Conservation (phyloP, 2,888 invertebrate genomes). For the Junonia oenone region DNA sequence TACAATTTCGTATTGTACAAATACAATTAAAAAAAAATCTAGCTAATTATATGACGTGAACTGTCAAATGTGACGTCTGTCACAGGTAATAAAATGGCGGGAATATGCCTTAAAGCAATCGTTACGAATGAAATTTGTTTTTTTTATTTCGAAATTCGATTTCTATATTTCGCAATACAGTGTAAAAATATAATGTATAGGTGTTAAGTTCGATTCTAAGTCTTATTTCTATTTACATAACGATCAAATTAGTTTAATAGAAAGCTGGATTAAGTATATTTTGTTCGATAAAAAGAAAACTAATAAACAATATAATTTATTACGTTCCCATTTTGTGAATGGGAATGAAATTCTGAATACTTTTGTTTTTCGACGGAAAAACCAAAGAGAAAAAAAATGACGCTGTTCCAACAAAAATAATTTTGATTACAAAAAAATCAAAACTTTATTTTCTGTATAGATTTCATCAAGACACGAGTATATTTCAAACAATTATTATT, state of each 20-base stretch:
- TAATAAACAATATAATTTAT: neutral
- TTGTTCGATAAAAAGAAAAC: neutral
- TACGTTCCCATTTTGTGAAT: neutral
- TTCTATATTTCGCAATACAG: slow-evolving; percentile 6
- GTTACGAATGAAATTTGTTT: neutral
- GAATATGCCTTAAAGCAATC: neutral
- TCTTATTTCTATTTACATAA: slow-evolving; percentile 38
- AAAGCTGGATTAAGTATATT: slow-evolving; percentile 1
- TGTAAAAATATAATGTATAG: slow-evolving; percentile 22
- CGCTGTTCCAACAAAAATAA: neutral
- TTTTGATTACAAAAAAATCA: neutral
- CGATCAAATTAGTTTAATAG: slow-evolving; percentile 42
- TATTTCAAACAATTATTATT: neutral
- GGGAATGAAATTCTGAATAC: neutral
- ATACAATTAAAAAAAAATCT: neutral
- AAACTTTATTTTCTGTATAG: neutral
- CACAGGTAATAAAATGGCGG: neutral
- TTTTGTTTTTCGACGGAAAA: neutral
- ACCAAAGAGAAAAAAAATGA: neutral
- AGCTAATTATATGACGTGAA: neutral
- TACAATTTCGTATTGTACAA: neutral
- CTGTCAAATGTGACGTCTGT: neutral
- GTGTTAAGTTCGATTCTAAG: slow-evolving; percentile 36
- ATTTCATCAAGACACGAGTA: neutral
- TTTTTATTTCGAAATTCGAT: neutral